phyloP scores from a whole-genome alignment of 2,888 invertebrate genomes.

The Malachius bipustulatus region DNA sequence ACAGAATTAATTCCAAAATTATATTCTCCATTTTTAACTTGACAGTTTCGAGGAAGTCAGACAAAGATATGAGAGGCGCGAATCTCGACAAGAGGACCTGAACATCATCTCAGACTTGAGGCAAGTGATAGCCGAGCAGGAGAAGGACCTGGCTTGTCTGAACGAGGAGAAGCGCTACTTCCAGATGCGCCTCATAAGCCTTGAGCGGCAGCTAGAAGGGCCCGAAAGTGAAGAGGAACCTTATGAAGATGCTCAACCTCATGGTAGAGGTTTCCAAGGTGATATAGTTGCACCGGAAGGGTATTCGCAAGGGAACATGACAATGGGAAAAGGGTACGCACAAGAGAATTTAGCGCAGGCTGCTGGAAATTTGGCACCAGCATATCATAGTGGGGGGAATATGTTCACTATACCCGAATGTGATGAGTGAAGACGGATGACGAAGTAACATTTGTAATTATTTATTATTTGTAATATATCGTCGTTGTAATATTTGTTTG shows the following conservation, averaged over 20 bases:
- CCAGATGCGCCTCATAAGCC: constrained; percentile 40
- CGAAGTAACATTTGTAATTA: background rate
- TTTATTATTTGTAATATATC: background rate
- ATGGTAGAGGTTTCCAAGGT: too few relatives aligned
- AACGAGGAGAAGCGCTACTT: constrained; percentile 47
- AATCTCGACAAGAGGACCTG: constrained; percentile 44
- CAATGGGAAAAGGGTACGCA: too few relatives aligned
- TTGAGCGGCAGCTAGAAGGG: constrained; percentile 26
- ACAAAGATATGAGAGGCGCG: constrained; percentile 43
- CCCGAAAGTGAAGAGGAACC: constrained; percentile 24
- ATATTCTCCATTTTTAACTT: too few relatives aligned
- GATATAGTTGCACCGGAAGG: too few relatives aligned
- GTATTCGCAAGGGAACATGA: too few relatives aligned
- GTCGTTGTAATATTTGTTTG: too few relatives aligned
- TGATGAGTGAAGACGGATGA: background rate
- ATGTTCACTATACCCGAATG: background rate
- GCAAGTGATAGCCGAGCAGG: constrained; percentile 45
- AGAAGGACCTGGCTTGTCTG: constrained; percentile 43
- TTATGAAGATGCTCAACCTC: constrained; percentile 30
- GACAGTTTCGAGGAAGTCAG: constrained; percentile 46
- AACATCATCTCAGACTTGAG: constrained; percentile 43
- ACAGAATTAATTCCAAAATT: too few relatives aligned
- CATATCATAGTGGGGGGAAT: too few relatives aligned
- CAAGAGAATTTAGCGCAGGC: too few relatives aligned
- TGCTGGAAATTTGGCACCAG: too few relatives aligned